phyloP scores from a whole-genome alignment of 2,888 invertebrate species.

The Thymelicus acteon region DNA sequence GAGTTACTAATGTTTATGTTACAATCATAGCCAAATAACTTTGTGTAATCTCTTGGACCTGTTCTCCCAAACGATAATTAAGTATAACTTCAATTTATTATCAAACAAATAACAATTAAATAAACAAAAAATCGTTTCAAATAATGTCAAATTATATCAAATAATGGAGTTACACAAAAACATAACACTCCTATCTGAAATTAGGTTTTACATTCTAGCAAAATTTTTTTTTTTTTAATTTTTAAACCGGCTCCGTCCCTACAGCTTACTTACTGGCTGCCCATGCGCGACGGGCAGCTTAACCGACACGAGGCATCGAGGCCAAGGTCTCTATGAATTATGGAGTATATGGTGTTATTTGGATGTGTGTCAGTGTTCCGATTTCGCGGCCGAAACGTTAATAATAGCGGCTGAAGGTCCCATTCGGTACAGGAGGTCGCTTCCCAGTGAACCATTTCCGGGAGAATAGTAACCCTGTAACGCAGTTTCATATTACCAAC shows the following conservation, averaged over 20 bases:
- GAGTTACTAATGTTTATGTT: no score
- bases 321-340: slow-evolving; percentile 83
- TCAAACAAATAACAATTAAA: no score
- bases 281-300: slow-evolving; percentile 41
- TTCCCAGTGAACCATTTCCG: slow-evolving; percentile 66
- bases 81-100: no score
- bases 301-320: slow-evolving; percentile 62
- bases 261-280: slow-evolving; percentile 40
- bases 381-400: slow-evolving; percentile 75
- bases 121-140: no score
- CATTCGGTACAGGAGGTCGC: slow-evolving; percentile 75
- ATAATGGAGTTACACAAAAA: not conserved
- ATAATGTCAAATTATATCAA: no score
- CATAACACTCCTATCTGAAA: no score
- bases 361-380: slow-evolving; percentile 79
- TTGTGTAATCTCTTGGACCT: no score
- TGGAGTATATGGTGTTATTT: slow-evolving; percentile 83
- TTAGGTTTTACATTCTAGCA: not conserved
- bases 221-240: not conserved
- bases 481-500: slow-evolving; percentile 1
- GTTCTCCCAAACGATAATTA: no score
- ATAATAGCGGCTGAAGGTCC: slow-evolving; percentile 78
- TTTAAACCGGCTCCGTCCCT: slow-evolving; percentile 37
- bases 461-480: slow-evolving; percentile 50
- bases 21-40: no score